Conservation (phyloP, 2,797 vertebrate genomes). For the Rhynchonycteris naso region DNA sequence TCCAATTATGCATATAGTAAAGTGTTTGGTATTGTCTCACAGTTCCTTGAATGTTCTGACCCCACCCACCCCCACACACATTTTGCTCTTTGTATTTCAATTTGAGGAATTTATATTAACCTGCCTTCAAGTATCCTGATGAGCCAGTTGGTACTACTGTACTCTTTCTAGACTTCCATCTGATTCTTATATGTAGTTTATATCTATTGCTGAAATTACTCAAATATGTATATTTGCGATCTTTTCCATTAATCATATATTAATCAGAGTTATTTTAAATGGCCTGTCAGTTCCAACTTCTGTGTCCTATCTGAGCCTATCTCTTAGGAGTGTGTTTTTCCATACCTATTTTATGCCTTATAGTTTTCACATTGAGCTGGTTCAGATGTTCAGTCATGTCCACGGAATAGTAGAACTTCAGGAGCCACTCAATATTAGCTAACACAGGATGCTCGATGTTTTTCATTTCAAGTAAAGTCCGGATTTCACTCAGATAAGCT, state of each 20-base stretch:
- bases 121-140: neutral
- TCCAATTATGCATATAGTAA: neutral
- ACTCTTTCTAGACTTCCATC: neutral
- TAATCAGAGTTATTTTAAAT: slow-evolving; percentile 20
- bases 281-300: neutral
- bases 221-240: neutral
- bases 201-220: slow-evolving; percentile 32
- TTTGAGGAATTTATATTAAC: neutral
- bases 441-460: too few relatives aligned
- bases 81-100: neutral
- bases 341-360: neutral
- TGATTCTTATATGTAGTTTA: neutral
- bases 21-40: neutral
- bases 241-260: slow-evolving; percentile 12
- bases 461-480: too few relatives aligned
- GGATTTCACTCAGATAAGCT: too few relatives aligned
- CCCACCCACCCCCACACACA: neutral
- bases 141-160: neutral
- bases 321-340: neutral
- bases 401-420: too few relatives aligned
- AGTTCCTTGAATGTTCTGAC: neutral
- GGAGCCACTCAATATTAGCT: too few relatives aligned
- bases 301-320: neutral
- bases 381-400: too few relatives aligned
- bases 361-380: too few relatives aligned